Conservation (phyloP, 2,888 invertebrate species). For the Callyntrura sp. region DNA sequence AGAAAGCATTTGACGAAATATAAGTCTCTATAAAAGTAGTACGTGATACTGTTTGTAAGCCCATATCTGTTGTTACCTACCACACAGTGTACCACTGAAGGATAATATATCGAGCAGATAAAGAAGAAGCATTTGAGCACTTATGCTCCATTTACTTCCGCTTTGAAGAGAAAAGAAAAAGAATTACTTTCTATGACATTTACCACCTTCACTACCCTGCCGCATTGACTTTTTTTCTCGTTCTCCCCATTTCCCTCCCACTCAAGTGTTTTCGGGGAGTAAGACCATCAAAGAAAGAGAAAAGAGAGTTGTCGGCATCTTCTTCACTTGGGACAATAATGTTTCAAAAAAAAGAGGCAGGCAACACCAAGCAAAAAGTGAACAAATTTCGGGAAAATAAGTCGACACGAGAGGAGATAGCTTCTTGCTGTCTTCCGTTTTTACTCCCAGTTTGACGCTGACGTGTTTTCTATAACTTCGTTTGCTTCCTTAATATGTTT, state of each 20-base stretch:
- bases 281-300: conserved; percentile 34
- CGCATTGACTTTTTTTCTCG: conserved; percentile 55
- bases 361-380: neutral
- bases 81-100: neutral
- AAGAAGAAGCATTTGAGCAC: conserved; percentile 68
- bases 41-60: neutral
- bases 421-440: neutral
- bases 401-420: conserved; percentile 2
- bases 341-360: conserved; percentile 3
- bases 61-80: neutral
- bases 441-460: neutral
- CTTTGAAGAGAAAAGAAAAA: conserved; percentile 66
- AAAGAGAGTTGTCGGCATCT: conserved; percentile 63
- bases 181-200: conserved; percentile 76
- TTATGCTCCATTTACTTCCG: conserved; percentile 76
- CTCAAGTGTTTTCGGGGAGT: conserved; percentile 4
- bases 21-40: neutral
- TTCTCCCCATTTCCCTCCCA: neutral
- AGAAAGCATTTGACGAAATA: conserved; percentile 9
- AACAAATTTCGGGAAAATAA: neutral
- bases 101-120: conserved; percentile 40
- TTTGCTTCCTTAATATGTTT: conserved; percentile 21
- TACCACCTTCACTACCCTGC: conserved; percentile 68
- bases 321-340: conserved; percentile 38
- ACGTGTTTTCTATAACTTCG: neutral